Evolutionary conservation across 2,797 vertebrate genomes (phyloP), one percentile per base, ranked within the genome.

Genomic region (Gallinago stenura): DNA sequence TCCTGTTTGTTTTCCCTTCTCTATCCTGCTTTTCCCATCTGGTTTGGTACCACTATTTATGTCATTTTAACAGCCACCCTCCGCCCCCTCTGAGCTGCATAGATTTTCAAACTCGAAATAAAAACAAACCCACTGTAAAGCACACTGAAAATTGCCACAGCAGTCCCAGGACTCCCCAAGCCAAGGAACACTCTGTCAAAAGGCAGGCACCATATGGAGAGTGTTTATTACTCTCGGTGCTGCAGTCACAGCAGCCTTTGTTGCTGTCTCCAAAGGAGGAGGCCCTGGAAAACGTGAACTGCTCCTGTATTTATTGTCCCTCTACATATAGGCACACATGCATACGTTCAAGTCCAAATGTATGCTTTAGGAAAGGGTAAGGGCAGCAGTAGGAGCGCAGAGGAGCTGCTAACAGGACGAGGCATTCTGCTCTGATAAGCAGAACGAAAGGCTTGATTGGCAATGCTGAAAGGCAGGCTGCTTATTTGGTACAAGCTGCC

Each of bases 401-500:
- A 89, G 80, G n/a, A 92, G 4, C 73, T 12, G 10, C 80, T 22
- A 57, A 31, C 35, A 43, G 83, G 85, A 64, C 7, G 1, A 82
- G 35, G 30, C 51, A 50, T 89, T 90, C 90, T 89, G 78, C 90
- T 92, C 53, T 19, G 75, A 56, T 25, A 39, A 95, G 80, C 75
- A 77, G 89, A 95, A 91, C 1, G 45, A 92, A 95, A 92, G 78
- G 87, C 60, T 91, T 46, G 83, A 70, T 7, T 75, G 84, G 89
- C 46, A 57, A 84, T 2, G 30, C 79, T 85, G 83, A 94, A 92
- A 94, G 65, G 76, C 87, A 89, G 53, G 83, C 72, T 92, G 78
- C 78, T 92, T 45, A n/a, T 91, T 88, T 91, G 45, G 61, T 81
- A 71, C 64, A 75, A 87, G 71, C 82, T 88, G 91, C 76, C 82